Evolutionary conservation across 2,113 vertebrate species (phyloP), one percentile per base, ranked within the genome.

Genomic region (Rhinolophus sinicus): DNA sequence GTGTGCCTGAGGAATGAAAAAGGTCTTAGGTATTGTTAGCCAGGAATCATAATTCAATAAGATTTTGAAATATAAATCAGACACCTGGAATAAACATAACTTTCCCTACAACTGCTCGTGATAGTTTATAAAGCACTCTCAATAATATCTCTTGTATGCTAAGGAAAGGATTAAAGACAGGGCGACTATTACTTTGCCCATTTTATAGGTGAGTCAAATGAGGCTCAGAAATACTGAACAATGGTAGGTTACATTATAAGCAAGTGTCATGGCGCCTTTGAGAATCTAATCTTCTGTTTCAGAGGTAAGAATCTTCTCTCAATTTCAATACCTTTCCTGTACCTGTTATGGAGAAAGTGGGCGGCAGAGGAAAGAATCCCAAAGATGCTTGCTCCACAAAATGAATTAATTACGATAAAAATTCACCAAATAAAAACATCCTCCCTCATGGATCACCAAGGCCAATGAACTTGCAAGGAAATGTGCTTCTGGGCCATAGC

Each of bases 391-490:
- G 6, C 18, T 80, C 0, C 5, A 40, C 30, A 15, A 54, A 47
- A 52, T 8, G 38, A 81, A 82, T 85, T 62, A 92, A 52, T 65
- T 56, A 64, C 64, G 33, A 56, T 4, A 44, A 52, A 19, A 70
- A 77, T 82, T 85, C 12, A 67, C 52, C 16, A 60, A 88, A 62
- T 28, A 86, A 56, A 52, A 96, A 82, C 40, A 67, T n/a, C 0
- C 16, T 95, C 50, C 19, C 33, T 94, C 35, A 21, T 38, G 44
- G 52, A 64, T 89, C 35, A 40, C 69, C 30, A 58, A 26, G 95
- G 28, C 3, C 82, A 44, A 21, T 65, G 92, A 90, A 15, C 24
- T 65, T 75, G 44, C 80, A 94, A 21, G 80, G 89, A 72, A 97
- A 77, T 93, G 64, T 67, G 44, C 24, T 1, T n/a, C 77, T 75